These are phyloP conservation scores for Dryobota labecula DNA, from an alignment of 2,888 invertebrate species.

Conservation along the genomic window DNA sequence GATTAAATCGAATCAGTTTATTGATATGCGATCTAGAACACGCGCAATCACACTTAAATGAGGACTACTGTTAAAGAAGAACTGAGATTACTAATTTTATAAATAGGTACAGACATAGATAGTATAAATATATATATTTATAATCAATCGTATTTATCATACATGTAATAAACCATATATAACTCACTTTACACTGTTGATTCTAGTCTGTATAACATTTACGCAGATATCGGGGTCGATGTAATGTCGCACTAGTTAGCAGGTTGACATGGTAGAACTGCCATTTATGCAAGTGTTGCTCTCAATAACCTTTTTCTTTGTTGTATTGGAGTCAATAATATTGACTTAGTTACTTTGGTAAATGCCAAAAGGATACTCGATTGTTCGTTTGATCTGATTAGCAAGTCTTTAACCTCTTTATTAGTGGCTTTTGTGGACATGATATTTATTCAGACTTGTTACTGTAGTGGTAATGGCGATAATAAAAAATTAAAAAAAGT, in stretches of 20 bases:
- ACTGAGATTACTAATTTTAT: conserved; percentile 32
- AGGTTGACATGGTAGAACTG: conserved; percentile 50
- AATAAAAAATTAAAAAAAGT: too few species aligned
- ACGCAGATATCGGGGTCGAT: conserved; percentile 57
- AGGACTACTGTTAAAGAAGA: conserved; percentile 42
- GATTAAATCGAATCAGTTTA: conserved; percentile 46
- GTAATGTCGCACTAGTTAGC: conserved; percentile 51
- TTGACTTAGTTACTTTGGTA: conserved; percentile 20
- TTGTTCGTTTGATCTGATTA: conserved; percentile 16
- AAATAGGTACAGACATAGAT: conserved; percentile 28
- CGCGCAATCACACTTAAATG: conserved; percentile 48
- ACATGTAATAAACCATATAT: conserved; percentile 41
- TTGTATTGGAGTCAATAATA: conserved; percentile 37
- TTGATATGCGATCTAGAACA: conserved; percentile 51
- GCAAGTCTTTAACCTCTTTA: conserved; percentile 1
- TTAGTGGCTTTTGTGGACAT: too few species aligned
- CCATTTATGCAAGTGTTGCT: conserved; percentile 59
- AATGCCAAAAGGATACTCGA: conserved; percentile 20
- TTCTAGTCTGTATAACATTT: conserved; percentile 51
- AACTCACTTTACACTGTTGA: conserved; percentile 43
- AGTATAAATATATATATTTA: conserved; percentile 32
- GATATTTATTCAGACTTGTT: too few species aligned
- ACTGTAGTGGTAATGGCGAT: too few species aligned
- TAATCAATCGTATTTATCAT: conserved; percentile 25
- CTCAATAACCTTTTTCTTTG: conserved; percentile 55